These are phyloP conservation scores for Heterocephalus glaber DNA, from an alignment of 2,113 vertebrate species.

Conservation along the genomic window DNA sequence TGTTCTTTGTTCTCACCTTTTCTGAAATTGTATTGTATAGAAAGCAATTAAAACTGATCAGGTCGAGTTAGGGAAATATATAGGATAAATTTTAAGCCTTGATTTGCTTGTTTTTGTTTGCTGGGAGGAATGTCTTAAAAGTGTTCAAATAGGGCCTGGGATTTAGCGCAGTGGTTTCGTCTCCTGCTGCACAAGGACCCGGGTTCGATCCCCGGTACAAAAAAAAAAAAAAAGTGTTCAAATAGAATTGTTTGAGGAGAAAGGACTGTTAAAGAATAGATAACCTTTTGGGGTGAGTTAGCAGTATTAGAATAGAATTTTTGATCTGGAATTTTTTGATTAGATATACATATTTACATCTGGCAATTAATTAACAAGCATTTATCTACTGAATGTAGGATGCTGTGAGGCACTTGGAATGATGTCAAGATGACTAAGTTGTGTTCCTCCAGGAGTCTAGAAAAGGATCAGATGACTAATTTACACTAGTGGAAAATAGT, in stretches of 20 bases:
- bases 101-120: conserved; percentile 28
- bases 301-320: conserved; percentile 24
- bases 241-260: conserved; percentile 50
- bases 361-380: neutral
- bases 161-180: too few species aligned
- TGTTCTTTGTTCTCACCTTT: neutral
- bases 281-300: conserved; percentile 47
- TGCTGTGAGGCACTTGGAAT: neutral
- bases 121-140: neutral
- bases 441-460: neutral
- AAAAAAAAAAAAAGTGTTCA: too few species aligned
- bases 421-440: neutral
- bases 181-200: too few species aligned
- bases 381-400: neutral
- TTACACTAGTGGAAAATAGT: neutral
- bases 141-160: too few species aligned
- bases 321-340: conserved; percentile 43
- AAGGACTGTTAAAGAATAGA: conserved; percentile 32
- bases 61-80: neutral
- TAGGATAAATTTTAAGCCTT: conserved; percentile 34
- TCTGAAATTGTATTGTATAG: conserved; percentile 34
- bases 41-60: neutral
- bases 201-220: too few species aligned
- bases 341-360: neutral
- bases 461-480: neutral